Evolutionary conservation across 2,888 invertebrate species (phyloP), one percentile per base, ranked within the genome.

Genomic region (Limnephilus marmoratus): DNA sequence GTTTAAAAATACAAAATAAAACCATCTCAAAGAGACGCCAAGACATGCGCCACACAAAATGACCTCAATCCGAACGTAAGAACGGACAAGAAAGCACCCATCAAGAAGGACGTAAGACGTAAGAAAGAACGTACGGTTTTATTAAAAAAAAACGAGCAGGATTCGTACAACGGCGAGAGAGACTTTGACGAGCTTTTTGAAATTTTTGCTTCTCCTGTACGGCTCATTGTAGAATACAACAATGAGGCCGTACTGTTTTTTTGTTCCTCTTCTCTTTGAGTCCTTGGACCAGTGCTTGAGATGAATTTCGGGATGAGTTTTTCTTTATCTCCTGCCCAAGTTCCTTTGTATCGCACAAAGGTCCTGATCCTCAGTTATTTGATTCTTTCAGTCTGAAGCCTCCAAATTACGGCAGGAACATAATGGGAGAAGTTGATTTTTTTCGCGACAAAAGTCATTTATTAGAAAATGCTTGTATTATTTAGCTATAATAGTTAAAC

Each of bases 261-360:
- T 86, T 86, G 86, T 86, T 86, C 29, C 41, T 29, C 15, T 86
- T 29, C 49, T 31, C 45, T 86, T 86, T 41, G 29, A 86, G 45
- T 45, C n/a, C 5, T 29, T 49, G 45, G 86, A 45, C 41, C 45
- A 29, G 45, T 45, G 41, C 29, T 86, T 12, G 45, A 86, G 86
- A 86, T 86, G 86, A 86, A 45, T 86, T 45, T 45, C 86, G 45
- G 86, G 13, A 11, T 34, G 49, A 24, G n/a, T 89, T 81, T 89
- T 81, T 89, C 88, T 89, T 89, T 89, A 89, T 89, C 88, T 89
- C 80, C 80, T 29, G 80, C 37, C 41, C 88, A 81, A 80, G 45
- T 11, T 80, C 80, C 88, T 89, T 89, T 89, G 88, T 89, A 89
- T 89, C 31, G 18, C 80, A 89, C 80, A 81, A 89, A 89, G 88